Evolutionary conservation across 2,888 invertebrate species (phyloP), one percentile per base, ranked within the genome.

Genomic region (Patella depressa): DNA sequence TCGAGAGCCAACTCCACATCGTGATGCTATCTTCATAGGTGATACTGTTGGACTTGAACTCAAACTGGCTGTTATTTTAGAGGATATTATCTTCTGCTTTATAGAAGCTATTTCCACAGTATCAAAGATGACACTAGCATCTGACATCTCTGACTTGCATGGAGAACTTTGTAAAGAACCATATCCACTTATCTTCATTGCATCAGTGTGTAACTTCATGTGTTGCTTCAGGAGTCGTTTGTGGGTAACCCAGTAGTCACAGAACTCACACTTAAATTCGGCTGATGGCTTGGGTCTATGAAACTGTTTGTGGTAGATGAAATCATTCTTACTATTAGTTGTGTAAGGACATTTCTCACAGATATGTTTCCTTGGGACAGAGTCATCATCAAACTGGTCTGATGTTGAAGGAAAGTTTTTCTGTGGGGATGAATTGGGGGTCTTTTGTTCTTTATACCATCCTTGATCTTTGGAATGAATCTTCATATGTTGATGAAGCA

Each of bases 271-370:
- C 90, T 95, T 95, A 91, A 95, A 95, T n/a, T 94, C 94, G 0
- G 95, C 94, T 71, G 94, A 94, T 75, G 94, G 93, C 79, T 90
- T 90, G 0, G 95, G 94, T 65, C 95, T 93, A 89, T 97, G 97
- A 89, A 96, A 95, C 88, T 96, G 96, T 88, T 96, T 96, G 89
- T 97, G 97, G 89, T 96, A 96, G 89, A 95, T 94, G 91, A 94
- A 96, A 91, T 96, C 96, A 53, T 96, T 96, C 90, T 96, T 96
- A 90, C 95, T 96, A 89, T 96, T 96, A 65, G 96, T 96, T 83
- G 95, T 95, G 89, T 96, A 96, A 0, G 97, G 96, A 90, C 97
- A 97, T 77, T 94, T 94, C 7, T 94, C 93, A 89, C 97, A 97
- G 88, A 94, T 94, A 90, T 96, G 96, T 80, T 95, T 94, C 88